Evolutionary conservation across 2,888 invertebrate species (phyloP), one percentile per base, ranked within the genome.

Genomic region (Halocaridina rubra): DNA sequence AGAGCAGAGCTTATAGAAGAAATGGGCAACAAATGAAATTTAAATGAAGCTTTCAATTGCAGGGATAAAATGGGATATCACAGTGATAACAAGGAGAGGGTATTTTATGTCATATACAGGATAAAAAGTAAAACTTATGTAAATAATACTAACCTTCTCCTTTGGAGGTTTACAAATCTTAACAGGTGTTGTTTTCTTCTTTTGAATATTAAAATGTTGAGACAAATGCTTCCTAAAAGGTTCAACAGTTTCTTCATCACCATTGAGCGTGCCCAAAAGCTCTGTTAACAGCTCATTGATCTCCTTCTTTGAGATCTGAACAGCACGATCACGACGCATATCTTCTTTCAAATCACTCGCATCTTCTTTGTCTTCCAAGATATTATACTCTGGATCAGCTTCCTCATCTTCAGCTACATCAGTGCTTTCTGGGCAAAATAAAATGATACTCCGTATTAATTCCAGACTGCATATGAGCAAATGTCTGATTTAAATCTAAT

Each of bases 251-350:
- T 27, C 24, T 67, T 29, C 29, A 67, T 67, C 29, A 67, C 29
- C 27, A 67, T 67, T 19, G n/a, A 53, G 19, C 3, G 53, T 53
- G 3, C 10, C 53, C 90, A 96, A 94, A 53, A 97, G 91, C 91
- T 97, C 97, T 0, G 95, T 94, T 87, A 97, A 94, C 82, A 98
- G 91, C 90, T 94, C 94, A 88, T 94, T 95, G 27, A 97, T 91
- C 91, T 98, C 98, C 90, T 96, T 96, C 90, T 95, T 95, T 0
- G 96, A 94, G 88, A 98, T 95, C 91, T 95, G 95, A 0, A 96
- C 95, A 74, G 94, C 94, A 89, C 93, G 93, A 89, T 95, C 95
- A 89, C 94, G 93, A 82, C 96, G 92, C 19, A 96, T 92, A 90
- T 98, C 98, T 90, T 98, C 97, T 80, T 94, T 94, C 91, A 97